Base-by-base conservation (phyloP, 2,113 vertebrate genomes). In the Lagopus leucura region DNA sequence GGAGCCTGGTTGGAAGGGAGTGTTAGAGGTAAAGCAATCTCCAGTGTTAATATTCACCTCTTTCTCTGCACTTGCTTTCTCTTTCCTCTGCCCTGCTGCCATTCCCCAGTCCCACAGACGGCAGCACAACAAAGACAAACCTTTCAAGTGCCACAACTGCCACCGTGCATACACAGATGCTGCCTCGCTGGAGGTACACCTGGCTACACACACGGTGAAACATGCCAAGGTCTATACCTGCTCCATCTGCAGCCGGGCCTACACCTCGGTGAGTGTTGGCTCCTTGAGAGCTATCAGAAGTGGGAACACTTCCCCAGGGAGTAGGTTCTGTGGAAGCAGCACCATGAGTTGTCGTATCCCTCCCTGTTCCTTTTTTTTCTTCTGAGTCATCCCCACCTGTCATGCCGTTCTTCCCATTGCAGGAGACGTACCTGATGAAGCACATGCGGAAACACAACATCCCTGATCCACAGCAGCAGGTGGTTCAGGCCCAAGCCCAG, bases 91-190 rank as follows among this genome's bases (percentile, higher is more conserved):
- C 8, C 11, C 38, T 8, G 8, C 86, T 79, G 43, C 82, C 11
- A 1, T 9, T 52, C 65, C 55, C 19, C 96, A 99, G 99, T 99
- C 99, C 86, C 99, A 99, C 94, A 98, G 99, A 89, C 98, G 99
- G 97, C 99, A 99, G 94, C 99, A 99, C 98, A 99, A 99, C 97
- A 99, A 99, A 98, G 99, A 99, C 97, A 99, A 99, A 98, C 99
- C 99, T 67, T 99, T 98, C 98, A 99, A 99, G 98, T 99, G 99
- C 98, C 98, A 98, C 97, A 99, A 99, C 96, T 99, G 99, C 97
- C 99, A 99, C 97, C 98, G 99, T 89, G 99, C 99, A 14, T 99
- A 99, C 95, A 98, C 98, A 57, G 99, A 99, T 43, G 97, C 98
- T 5, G 98, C 98, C 61, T 99, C 98, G 3, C 96, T 99, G 83